Percentiles rank a stretch among this genome's conserved stretches.
phyloP scores from a whole-genome alignment of 2,113 vertebrate genomes.

The Heteronetta atricapilla region DNA sequence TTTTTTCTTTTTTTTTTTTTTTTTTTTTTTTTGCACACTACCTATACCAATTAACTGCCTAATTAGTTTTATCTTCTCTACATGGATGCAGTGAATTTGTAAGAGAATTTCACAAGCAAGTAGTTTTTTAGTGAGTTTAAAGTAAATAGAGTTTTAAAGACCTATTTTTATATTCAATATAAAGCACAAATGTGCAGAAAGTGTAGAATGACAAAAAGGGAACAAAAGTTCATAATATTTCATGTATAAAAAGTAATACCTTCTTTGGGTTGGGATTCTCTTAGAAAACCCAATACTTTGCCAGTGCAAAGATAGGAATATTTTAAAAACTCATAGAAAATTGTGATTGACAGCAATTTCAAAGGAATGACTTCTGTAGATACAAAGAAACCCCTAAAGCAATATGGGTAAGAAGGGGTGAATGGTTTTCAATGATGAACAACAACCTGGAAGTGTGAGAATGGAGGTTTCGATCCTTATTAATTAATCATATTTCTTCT shows the following conservation, averaged over 20 bases:
- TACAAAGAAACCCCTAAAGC: conserved; percentile 71
- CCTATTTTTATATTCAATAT: conserved; percentile 86
- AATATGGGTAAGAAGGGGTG: conserved; percentile 68
- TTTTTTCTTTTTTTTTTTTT: conserved; percentile 49
- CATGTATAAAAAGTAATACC: conserved; percentile 83
- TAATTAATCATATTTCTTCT: conserved; percentile 78
- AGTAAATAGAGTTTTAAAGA: conserved; percentile 84
- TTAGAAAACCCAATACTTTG: conserved; percentile 75
- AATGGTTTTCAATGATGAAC: conserved; percentile 71
- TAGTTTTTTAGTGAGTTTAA: conserved; percentile 87
- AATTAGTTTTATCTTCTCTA: conserved; percentile 78
- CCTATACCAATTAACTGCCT: conserved; percentile 83
- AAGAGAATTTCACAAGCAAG: conserved; percentile 87
- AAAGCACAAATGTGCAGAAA: conserved; percentile 86
- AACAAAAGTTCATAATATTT: conserved; percentile 78
- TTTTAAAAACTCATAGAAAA: conserved; percentile 68
- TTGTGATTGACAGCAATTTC: conserved; percentile 71
- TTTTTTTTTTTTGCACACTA: conserved; percentile 79
- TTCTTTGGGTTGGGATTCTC: conserved; percentile 76
- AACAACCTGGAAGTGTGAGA: conserved; percentile 72
- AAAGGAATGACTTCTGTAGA: conserved; percentile 72
- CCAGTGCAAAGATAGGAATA: conserved; percentile 77
- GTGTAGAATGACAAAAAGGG: conserved; percentile 83
- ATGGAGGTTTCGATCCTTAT: conserved; percentile 69
- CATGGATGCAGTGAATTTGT: conserved; percentile 86